A percentile compares a stretch with the other conserved stretches of the same genome.
Evolutionary conservation across 2,888 invertebrate species (phyloP).

Genomic region (Tetramorium bicarinatum): DNA sequence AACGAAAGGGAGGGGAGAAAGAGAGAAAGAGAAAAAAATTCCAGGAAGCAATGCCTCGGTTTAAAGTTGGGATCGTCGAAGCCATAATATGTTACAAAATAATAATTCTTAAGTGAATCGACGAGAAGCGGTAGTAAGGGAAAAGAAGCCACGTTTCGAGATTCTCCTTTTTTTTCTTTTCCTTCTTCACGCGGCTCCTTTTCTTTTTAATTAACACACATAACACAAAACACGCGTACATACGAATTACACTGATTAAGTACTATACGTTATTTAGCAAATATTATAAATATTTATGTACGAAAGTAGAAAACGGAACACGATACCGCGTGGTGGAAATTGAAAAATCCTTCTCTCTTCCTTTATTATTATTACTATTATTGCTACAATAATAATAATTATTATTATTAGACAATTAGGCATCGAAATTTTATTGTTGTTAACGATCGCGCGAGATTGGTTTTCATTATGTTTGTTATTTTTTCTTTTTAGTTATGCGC

Average conservation of each 20-base stretch:
- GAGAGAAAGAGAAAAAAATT: conserved; percentile 40
- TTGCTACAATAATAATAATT: conserved; percentile 11
- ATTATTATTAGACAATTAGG: conserved; percentile 54
- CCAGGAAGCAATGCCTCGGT: conserved; percentile 56
- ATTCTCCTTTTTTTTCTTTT: conserved; percentile 81
- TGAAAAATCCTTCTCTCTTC: conserved; percentile 52
- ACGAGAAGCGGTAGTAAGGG: conserved; percentile 69
- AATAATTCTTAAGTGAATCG: conserved; percentile 63
- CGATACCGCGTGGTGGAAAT: conserved; percentile 55
- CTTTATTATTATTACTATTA: conserved; percentile 40
- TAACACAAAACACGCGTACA: conserved; percentile 67
- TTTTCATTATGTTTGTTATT: conserved; percentile 56
- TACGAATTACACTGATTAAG: conserved; percentile 78
- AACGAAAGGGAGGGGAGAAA: conserved; percentile 57
- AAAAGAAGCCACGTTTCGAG: conserved; percentile 80
- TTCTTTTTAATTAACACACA: conserved; percentile 64
- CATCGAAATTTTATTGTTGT: conserved; percentile 79
- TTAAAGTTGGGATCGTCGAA: conserved; percentile 74
- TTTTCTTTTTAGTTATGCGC: conserved; percentile 60
- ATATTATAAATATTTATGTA: conserved; percentile 68
- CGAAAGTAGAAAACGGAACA: conserved; percentile 63
- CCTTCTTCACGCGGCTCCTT: conserved; percentile 56
- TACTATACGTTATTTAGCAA: conserved; percentile 70
- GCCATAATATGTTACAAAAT: conserved; percentile 67
- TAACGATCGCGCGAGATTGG: conserved; percentile 77